These are phyloP conservation scores for Hyperopisus bebe DNA, from an alignment of 2,113 vertebrate genomes.

Conservation along the genomic window DNA sequence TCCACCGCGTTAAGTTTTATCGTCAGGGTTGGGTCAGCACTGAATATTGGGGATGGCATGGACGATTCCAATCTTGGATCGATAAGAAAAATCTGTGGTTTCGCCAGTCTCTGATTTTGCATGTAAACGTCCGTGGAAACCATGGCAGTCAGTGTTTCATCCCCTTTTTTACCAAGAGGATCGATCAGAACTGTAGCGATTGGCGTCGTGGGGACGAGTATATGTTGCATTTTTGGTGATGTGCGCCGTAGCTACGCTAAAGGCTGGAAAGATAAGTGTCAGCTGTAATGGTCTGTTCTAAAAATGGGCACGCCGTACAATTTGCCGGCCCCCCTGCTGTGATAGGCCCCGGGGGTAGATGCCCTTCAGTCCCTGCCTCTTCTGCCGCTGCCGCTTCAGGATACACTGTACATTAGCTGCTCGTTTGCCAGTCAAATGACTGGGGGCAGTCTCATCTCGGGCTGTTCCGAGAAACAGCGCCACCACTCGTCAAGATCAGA, in stretches of 20 bases:
- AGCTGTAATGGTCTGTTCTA: neutral
- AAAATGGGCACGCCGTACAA: neutral
- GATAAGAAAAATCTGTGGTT: neutral
- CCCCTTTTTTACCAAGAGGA: neutral
- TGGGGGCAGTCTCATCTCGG: neutral
- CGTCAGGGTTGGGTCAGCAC: neutral
- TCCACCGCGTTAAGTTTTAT: neutral
- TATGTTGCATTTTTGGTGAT: too few relatives aligned
- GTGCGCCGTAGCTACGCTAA: neutral
- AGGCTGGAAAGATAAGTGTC: neutral
- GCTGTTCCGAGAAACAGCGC: neutral
- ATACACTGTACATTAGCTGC: neutral
- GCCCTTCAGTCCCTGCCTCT: neutral
- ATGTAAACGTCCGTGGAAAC: neutral
- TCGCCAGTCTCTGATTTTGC: neutral
- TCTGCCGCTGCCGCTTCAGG: neutral
- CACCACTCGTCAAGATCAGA: too few relatives aligned
- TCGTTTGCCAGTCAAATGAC: neutral
- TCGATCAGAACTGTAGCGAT: too few relatives aligned
- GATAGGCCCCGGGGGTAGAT: neutral
- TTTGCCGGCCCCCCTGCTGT: neutral
- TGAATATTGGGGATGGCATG: neutral
- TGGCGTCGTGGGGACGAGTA: too few relatives aligned
- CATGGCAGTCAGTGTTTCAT: neutral
- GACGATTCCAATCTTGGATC: neutral